phyloP scores from a whole-genome alignment of 2,113 vertebrate species.

The Nyctibius bracteatus region DNA sequence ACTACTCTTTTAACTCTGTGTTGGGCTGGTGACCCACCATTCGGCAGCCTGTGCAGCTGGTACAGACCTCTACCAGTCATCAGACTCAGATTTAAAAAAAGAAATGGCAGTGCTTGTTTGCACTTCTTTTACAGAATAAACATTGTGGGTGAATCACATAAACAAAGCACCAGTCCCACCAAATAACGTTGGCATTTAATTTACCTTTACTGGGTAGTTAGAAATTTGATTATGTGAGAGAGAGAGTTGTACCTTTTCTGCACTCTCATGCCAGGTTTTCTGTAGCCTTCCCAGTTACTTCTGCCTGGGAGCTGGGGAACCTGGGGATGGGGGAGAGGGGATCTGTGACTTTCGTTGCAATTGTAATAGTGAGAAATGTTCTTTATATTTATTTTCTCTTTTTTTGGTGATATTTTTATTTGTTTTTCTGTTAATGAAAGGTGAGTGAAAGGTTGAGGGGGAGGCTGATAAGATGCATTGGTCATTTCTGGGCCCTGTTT shows the following conservation, averaged over 20 bases:
- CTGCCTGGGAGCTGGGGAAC: not conserved
- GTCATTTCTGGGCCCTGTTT: not conserved
- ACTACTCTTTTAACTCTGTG: not conserved
- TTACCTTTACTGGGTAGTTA: not conserved
- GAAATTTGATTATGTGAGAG: not conserved
- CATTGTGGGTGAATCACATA: not conserved
- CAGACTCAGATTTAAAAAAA: not conserved
- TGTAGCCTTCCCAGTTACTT: not conserved
- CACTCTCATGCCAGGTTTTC: rapidly evolving
- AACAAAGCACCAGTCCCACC: not conserved
- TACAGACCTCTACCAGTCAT: not conserved
- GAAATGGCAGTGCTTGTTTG: not conserved
- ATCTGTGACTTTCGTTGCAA: not conserved
- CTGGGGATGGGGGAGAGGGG: rapidly evolving
- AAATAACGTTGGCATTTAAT: not conserved
- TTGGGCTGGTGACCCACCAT: not conserved
- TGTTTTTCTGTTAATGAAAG: not conserved
- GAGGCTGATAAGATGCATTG: not conserved
- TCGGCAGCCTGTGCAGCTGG: not conserved
- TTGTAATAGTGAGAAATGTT: not conserved
- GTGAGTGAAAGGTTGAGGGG: not conserved
- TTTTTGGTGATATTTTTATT: not conserved
- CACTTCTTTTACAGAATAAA: not conserved
- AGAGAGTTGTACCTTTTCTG: not conserved
- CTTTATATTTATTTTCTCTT: not conserved